phyloP scores from a whole-genome alignment of 2,888 invertebrate species.

The Tipula helvola region DNA sequence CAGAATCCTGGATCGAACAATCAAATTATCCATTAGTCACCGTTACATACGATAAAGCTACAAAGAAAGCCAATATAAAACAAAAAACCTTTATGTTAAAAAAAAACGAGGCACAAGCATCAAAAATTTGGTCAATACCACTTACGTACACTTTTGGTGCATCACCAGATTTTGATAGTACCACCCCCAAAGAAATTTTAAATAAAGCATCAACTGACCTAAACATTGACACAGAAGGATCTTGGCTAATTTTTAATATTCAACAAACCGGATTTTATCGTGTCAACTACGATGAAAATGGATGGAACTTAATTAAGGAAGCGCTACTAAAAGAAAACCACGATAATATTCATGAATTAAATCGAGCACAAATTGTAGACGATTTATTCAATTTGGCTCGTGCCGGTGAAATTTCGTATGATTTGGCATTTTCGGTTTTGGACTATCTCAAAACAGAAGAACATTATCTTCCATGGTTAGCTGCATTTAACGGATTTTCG shows the following conservation, averaged over 20 bases:
- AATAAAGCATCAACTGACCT: background rate
- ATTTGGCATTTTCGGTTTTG: constrained; percentile 49
- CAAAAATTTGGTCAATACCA: constrained; percentile 34
- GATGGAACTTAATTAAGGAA: constrained; percentile 41
- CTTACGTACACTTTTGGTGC: constrained; percentile 19
- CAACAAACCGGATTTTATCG: constrained; percentile 52
- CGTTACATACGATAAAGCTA: constrained; percentile 25
- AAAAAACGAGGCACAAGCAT: constrained; percentile 14
- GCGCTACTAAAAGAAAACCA: constrained; percentile 37
- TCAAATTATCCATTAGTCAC: constrained; percentile 47
- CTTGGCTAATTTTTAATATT: constrained; percentile 49
- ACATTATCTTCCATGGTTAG: constrained; percentile 67
- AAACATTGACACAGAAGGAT: constrained; percentile 12
- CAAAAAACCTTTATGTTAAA: constrained; percentile 13
- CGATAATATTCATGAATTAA: constrained; percentile 45
- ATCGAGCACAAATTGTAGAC: constrained; percentile 68
- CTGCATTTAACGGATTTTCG: constrained; percentile 41
- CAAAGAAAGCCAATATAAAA: background rate
- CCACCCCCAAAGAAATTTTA: background rate
- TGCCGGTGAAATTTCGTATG: constrained; percentile 45
- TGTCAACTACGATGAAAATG: constrained; percentile 48
- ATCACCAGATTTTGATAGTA: background rate
- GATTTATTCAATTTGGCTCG: constrained; percentile 65
- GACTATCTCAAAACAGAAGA: constrained; percentile 55
- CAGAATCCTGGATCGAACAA: constrained; percentile 42